Evolutionary conservation across 1,140 invertebrate genomes (phyloP), one percentile per base, ranked within the genome.

Genomic region (Drosophila chauvacae): DNA sequence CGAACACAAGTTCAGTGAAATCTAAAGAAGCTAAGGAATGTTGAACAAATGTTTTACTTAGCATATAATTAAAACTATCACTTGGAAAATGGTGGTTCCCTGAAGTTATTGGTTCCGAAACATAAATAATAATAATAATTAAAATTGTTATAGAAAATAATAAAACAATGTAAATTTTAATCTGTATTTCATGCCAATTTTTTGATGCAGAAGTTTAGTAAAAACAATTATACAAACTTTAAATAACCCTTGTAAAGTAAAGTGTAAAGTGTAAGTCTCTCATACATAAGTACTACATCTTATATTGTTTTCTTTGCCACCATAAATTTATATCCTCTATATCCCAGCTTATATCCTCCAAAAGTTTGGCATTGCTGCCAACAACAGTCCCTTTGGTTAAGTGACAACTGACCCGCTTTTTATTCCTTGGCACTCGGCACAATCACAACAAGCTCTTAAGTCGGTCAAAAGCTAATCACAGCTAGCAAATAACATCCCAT

Each of bases 351-450:
- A 23, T 23, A 55, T 13, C 51, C 30, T 9, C 7, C 33, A 39
- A 23, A 23, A 39, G 2, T n/a, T 56, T 56, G 20, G 35, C 35
- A 11, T 35, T 11, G 18, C n/a, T 39, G 53, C 56, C 35, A 51
- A 64, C 10, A 35, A 69, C 37, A 42, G 30, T 63, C 14, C 2
- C 4, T 56, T 56, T 56, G 20, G 28, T 35, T 16, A 35, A 26
- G 9, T 30, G 33, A 48, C 37, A 50, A 74, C 53, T 74, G 71
- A 74, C 71, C 71, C 58, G 69, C 14, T 56, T 41, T 74, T 62
- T 55, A n/a, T 53, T 42, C 26, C 18, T 42, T 56, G 50, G 28
- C 70, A 50, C 37, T 30, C 28, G 41, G 10, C 28, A 37, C 33
- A 69, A 45, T 59, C 37, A 44, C 62, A 62, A 62, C 20, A 42